phyloP scores from a whole-genome alignment of 2,888 invertebrate genomes.

The Apodemia hepburni region DNA sequence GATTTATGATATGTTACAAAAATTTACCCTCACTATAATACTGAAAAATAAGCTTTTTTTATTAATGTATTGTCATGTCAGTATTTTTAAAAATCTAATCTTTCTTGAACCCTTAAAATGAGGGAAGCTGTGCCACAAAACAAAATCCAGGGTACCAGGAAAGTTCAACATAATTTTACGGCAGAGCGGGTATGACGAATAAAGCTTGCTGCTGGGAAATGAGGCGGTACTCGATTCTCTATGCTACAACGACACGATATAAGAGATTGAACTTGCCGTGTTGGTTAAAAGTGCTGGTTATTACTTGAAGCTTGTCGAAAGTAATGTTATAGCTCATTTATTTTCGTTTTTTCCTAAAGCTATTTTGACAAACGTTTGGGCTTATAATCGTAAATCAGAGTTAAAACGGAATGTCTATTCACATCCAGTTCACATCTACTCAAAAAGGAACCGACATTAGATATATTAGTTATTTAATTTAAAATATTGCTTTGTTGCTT shows the following conservation, averaged over 20 bases:
- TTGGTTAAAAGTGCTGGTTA: constrained; percentile 52
- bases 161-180: constrained; percentile 74
- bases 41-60: not conserved
- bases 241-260: constrained; percentile 68
- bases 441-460: too few species aligned
- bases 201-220: constrained; percentile 52
- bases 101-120: constrained; percentile 37
- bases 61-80: too few species aligned
- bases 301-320: not conserved
- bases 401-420: too few species aligned
- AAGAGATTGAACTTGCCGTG: constrained; percentile 73
- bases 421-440: too few species aligned
- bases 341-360: not conserved
- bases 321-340: not conserved
- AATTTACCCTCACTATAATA: not conserved
- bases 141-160: constrained; percentile 43
- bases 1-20: too few species aligned
- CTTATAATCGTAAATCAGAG: too few species aligned
- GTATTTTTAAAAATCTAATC: not conserved
- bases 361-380: not conserved
- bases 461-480: too few species aligned
- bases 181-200: constrained; percentile 56
- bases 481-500: too few species aligned
- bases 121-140: constrained; percentile 45
- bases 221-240: constrained; percentile 60